phyloP scores from a whole-genome alignment of 2,797 vertebrate species.

The Hapalemur alaotrensis region DNA sequence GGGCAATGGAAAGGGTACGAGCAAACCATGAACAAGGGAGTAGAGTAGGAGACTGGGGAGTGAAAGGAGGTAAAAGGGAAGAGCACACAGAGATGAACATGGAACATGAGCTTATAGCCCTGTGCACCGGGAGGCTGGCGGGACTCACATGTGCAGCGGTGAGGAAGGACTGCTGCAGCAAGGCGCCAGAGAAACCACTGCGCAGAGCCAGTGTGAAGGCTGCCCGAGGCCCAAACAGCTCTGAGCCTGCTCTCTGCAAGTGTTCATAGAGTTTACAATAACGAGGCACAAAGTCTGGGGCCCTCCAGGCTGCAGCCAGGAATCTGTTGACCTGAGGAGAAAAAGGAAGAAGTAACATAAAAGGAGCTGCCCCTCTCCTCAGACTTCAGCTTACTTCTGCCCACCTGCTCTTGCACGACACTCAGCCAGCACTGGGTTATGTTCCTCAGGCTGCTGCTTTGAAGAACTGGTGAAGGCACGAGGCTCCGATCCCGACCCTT shows the following conservation, averaged over 20 bases:
- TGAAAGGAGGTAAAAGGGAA: neutral
- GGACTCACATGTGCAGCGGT: conserved; percentile 91
- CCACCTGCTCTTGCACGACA: conserved; percentile 91
- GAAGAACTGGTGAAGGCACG: accelerated
- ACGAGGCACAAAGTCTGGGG: conserved; percentile 88
- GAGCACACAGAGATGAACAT: neutral
- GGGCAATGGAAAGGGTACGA: neutral
- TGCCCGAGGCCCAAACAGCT: conserved; percentile 94
- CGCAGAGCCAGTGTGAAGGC: conserved; percentile 91
- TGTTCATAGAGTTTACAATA: conserved; percentile 90
- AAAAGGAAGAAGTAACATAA: neutral
- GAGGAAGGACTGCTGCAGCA: conserved; percentile 94
- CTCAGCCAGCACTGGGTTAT: conserved; percentile 92
- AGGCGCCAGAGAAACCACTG: conserved; percentile 91
- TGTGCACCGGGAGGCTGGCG: accelerated
- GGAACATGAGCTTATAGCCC: too few species aligned
- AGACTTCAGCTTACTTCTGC: neutral
- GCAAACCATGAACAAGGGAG: neutral
- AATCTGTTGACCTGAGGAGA: conserved; percentile 90
- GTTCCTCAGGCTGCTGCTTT: conserved; percentile 74
- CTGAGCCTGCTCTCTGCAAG: conserved; percentile 91
- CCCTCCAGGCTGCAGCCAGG: conserved; percentile 88
- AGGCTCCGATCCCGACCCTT: conserved; percentile 67
- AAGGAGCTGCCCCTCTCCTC: neutral
- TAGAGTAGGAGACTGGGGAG: neutral